Conservation (phyloP, 2,113 vertebrate genomes). For the Anseranas semipalmata region DNA sequence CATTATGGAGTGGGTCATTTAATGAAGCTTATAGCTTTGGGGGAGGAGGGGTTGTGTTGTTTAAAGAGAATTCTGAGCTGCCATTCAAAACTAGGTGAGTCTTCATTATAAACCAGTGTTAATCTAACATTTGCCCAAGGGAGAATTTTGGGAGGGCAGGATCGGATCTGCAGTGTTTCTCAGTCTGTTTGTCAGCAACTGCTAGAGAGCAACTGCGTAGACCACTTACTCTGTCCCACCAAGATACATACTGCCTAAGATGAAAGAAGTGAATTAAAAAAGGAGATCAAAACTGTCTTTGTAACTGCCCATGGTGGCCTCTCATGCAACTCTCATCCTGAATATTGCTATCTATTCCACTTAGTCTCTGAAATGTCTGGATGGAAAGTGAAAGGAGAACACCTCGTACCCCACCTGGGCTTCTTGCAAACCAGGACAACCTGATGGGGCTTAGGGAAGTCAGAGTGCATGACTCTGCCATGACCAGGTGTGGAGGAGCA, state of each 20-base stretch:
- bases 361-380: not conserved
- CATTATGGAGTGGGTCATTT: not conserved
- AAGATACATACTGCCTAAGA: not conserved
- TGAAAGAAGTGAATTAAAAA: not conserved
- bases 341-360: not conserved
- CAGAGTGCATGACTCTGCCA: not conserved
- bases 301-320: not conserved
- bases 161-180: not conserved
- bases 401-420: rapidly evolving
- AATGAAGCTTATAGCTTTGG: not conserved
- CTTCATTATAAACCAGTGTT: not conserved
- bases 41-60: rapidly evolving
- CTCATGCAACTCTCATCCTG: not conserved
- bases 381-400: not conserved
- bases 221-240: not conserved
- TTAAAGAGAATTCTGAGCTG: not conserved
- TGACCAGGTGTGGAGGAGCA: not conserved
- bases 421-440: not conserved
- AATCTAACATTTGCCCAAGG: not conserved
- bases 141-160: not conserved
- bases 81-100: not conserved
- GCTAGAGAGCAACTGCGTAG: not conserved
- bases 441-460: rapidly evolving
- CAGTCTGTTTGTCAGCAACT: not conserved
- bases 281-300: not conserved